Evolutionary conservation across 2,888 invertebrate genomes (phyloP), one percentile per base, ranked within the genome.

Genomic region (Stomorhina lunata): DNA sequence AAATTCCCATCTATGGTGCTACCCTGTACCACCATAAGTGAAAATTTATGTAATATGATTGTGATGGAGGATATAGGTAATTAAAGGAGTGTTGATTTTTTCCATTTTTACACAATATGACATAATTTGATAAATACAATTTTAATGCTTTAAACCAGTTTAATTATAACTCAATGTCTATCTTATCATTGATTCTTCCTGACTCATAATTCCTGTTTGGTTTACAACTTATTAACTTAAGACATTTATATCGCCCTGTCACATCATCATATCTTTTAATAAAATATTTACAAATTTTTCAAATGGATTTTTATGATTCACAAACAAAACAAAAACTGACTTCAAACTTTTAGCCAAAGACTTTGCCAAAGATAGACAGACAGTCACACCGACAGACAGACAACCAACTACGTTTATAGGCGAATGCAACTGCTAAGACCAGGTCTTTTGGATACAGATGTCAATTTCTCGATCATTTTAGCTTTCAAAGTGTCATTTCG

Each of bases 401-500:
- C 20, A 9, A 43, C 7, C 20, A 43, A 53, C 12, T 6, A 12
- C 25, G n/a, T 48, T 48, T 22, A 2, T 12, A 32, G 15, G 1
- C n/a, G 15, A 15, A n/a, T n/a, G n/a, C 9, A 15, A 4, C 0
- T 50, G 37, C 12, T n/a, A 29, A 20, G 25, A 37, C 27, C 1
- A 55, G 65, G 12, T 25, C 15, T 45, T n/a, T 34, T 37, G 27
- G 10, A 66, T 57, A 32, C 57, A 76, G 27, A 68, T 37, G 57
- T 59, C 66, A 59, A 48, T 22, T 57, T 43, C n/a, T n/a, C 43
- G 40, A 34, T 17, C 22, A 66, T 40, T 77, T n/a, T 59, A 50
- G 40, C 50, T 77, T 77, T 53, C 29, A 61, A 77, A 50, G 34
- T 61, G 68, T 29, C 68, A 77, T 61, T 68, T 77, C 37, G 9